Evolutionary conservation across 2,888 invertebrate genomes (phyloP).

Genomic region (Trichopria drosophilae): DNA sequence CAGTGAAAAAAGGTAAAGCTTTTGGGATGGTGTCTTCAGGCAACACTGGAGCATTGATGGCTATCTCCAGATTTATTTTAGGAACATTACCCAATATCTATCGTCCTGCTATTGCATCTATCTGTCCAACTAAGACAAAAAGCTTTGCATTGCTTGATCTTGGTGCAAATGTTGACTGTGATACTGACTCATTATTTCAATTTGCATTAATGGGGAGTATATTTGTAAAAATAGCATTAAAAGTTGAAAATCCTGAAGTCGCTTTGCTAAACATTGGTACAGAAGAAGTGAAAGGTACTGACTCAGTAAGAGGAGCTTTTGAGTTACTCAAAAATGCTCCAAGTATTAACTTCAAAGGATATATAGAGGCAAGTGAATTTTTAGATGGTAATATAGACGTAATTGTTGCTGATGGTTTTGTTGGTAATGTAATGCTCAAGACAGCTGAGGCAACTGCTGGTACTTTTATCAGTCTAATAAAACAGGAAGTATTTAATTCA

Average conservation of each 20-base stretch:
- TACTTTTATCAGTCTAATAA: constrained; percentile 24
- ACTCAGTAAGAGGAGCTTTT: constrained; percentile 19
- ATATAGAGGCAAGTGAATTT: constrained; percentile 25
- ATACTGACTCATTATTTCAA: constrained; percentile 18
- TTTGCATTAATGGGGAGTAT: constrained; percentile 22
- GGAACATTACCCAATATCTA: constrained; percentile 24
- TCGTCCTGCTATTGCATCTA: constrained; percentile 24
- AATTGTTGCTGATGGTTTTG: constrained; percentile 25
- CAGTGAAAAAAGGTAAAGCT: constrained; percentile 27
- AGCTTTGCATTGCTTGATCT: constrained; percentile 24
- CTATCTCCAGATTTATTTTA: constrained; percentile 24
- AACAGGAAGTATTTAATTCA: constrained; percentile 22
- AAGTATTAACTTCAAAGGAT: constrained; percentile 24
- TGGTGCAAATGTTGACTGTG: constrained; percentile 26
- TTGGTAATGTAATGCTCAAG: constrained; percentile 25
- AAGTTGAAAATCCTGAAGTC: constrained; percentile 22
- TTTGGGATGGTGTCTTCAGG: constrained; percentile 23
- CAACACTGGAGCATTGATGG: constrained; percentile 26
- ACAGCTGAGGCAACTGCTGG: constrained; percentile 22
- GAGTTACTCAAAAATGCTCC: constrained; percentile 22
- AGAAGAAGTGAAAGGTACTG: constrained; percentile 23
- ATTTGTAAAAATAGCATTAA: constrained; percentile 22
- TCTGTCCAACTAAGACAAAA: constrained; percentile 24
- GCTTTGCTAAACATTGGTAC: constrained; percentile 22
- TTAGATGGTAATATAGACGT: constrained; percentile 23